These are phyloP conservation scores for Amphipoea oculea DNA, from an alignment of 2,888 invertebrate genomes.

Conservation along the genomic window DNA sequence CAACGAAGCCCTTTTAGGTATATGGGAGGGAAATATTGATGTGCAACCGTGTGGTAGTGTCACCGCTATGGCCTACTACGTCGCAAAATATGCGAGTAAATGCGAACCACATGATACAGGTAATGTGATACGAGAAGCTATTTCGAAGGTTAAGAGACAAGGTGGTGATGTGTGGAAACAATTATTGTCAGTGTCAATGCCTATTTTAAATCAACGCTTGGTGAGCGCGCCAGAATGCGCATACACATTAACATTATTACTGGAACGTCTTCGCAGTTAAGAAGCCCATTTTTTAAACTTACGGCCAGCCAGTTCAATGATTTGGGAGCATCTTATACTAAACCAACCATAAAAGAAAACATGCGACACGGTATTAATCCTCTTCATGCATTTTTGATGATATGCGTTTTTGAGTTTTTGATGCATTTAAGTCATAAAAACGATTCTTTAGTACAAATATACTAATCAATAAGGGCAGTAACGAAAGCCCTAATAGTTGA, in stretches of 20 bases:
- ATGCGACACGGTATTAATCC: too few relatives aligned
- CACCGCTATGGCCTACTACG: constrained; percentile 71
- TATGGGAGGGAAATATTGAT: constrained; percentile 74
- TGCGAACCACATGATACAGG: constrained; percentile 67
- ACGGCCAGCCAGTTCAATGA: too few relatives aligned
- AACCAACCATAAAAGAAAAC: too few relatives aligned
- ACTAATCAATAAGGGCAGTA: too few relatives aligned
- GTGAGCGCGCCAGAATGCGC: constrained; percentile 70
- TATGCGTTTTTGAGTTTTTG: too few relatives aligned
- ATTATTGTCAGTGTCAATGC: constrained; percentile 65
- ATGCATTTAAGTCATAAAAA: too few relatives aligned
- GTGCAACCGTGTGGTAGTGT: constrained; percentile 73
- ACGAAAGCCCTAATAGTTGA: too few relatives aligned
- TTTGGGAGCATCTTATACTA: too few relatives aligned
- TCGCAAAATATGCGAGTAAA: constrained; percentile 70
- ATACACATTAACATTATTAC: constrained; percentile 54
- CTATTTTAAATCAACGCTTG: constrained; percentile 64
- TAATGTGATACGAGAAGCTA: constrained; percentile 61
- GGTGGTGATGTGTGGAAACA: constrained; percentile 61
- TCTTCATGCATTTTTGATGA: too few relatives aligned
- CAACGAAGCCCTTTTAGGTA: constrained; percentile 60
- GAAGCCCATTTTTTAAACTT: too few relatives aligned
- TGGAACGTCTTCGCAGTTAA: too few relatives aligned
- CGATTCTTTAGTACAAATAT: too few relatives aligned
- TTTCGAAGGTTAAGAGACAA: constrained; percentile 59